Evolutionary conservation across 2,888 invertebrate species (phyloP).

Genomic region (Pseudococcus jackbeardsleyi): DNA sequence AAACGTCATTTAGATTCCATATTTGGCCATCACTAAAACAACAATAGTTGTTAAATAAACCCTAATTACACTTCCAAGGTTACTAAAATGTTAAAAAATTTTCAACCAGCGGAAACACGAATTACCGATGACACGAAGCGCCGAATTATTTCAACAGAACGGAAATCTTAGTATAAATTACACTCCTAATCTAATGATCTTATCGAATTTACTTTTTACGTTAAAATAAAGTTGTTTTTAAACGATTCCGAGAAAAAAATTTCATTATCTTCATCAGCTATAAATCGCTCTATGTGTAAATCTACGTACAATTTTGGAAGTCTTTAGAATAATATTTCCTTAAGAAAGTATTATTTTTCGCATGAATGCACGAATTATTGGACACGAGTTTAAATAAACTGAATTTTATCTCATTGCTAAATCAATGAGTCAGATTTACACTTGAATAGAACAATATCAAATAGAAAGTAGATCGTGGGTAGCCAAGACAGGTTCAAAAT

Average conservation of each 20-base stretch:
- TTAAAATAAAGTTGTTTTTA: neutral
- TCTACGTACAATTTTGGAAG: neutral
- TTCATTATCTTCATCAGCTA: neutral
- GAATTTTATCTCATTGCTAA: neutral
- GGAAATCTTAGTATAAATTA: neutral
- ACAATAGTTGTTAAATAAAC: neutral
- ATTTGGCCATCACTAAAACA: neutral
- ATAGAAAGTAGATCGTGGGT: slow-evolving; percentile 6
- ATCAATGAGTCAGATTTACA: neutral
- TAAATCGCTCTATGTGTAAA: neutral
- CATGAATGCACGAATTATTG: neutral
- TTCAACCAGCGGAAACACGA: slow-evolving; percentile 24
- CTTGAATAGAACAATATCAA: neutral
- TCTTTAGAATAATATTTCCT: neutral
- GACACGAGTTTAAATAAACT: neutral
- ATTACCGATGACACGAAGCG: slow-evolving; percentile 11
- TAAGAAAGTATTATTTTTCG: neutral
- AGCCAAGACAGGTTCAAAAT: neutral
- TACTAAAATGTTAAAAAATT: neutral
- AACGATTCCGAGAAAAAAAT: neutral
- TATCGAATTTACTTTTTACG: neutral
- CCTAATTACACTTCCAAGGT: slow-evolving; percentile 1
- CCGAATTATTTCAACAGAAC: slow-evolving; percentile 2
- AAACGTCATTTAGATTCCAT: neutral
- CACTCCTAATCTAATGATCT: neutral